Conservation (phyloP, 2,888 invertebrate species). For the Arge pagana region DNA sequence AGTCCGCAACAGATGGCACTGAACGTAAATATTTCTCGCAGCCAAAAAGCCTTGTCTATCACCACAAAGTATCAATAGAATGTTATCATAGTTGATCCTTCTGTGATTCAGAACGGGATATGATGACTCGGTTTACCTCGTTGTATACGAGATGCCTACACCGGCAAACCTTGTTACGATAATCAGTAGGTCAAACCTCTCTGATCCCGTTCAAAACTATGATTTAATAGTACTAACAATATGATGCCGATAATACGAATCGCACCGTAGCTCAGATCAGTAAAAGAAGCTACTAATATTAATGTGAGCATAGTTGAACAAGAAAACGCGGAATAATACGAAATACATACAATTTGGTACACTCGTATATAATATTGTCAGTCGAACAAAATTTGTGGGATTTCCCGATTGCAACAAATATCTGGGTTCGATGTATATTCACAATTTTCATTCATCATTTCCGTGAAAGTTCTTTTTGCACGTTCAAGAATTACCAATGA, state of each 20-base stretch:
- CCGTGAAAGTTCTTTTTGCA: too few species aligned
- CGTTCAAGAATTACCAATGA: too few species aligned
- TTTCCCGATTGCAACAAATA: too few species aligned
- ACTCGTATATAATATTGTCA: too few species aligned
- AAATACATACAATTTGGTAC: too few species aligned
- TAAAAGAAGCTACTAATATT: not conserved
- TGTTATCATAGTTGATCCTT: constrained; percentile 42
- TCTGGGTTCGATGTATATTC: too few species aligned
- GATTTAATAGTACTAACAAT: not conserved
- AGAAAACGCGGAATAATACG: too few species aligned
- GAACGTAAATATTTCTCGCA: too few species aligned
- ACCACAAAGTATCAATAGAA: not conserved
- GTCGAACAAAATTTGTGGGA: too few species aligned
- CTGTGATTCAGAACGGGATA: constrained; percentile 49
- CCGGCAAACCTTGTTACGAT: constrained; percentile 49
- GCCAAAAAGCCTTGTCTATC: too few species aligned
- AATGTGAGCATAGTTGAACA: not conserved
- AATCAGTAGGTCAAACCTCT: constrained; percentile 50
- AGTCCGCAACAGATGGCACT: too few species aligned
- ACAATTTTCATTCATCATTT: too few species aligned
- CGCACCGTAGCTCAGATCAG: not conserved
- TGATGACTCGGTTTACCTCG: constrained; percentile 51
- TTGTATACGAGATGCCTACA: constrained; percentile 51
- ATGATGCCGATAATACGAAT: not conserved
- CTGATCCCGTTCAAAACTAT: constrained; percentile 48